These are phyloP conservation scores for Epicampocera succincta DNA, from an alignment of 2,888 invertebrate genomes.

Conservation along the genomic window DNA sequence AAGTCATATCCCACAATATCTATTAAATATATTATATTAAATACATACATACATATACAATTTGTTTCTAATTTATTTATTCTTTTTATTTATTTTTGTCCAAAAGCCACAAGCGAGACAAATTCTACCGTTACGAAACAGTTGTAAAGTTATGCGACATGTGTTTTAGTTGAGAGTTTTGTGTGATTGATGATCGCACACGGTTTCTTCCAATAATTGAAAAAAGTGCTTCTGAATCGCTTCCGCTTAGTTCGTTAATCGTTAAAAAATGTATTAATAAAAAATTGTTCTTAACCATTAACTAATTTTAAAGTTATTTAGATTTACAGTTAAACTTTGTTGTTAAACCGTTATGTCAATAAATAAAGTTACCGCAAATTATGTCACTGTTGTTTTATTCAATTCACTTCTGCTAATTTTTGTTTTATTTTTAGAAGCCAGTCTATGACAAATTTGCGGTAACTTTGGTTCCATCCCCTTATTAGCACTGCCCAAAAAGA, in stretches of 20 bases:
- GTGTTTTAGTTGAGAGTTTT: slow-evolving; percentile 36
- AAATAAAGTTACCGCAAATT: slow-evolving; percentile 79
- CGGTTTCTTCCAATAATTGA: slow-evolving; percentile 8
- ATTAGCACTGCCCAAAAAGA: too few relatives aligned
- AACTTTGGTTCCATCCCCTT: slow-evolving; percentile 69
- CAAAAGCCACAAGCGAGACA: slow-evolving; percentile 57
- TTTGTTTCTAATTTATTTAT: slow-evolving; percentile 46
- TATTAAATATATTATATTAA: not conserved
- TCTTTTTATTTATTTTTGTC: slow-evolving; percentile 36
- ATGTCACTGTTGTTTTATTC: slow-evolving; percentile 76
- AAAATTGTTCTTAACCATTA: slow-evolving; percentile 32
- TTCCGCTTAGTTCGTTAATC: slow-evolving; percentile 44
- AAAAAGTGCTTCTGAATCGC: slow-evolving; percentile 28
- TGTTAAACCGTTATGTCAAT: slow-evolving; percentile 63
- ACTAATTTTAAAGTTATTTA: slow-evolving; percentile 50
- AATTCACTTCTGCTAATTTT: slow-evolving; percentile 3
- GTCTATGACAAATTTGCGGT: slow-evolving; percentile 73
- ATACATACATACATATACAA: slow-evolving; percentile 20
- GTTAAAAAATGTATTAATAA: slow-evolving; percentile 31
- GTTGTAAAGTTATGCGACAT: slow-evolving; percentile 51
- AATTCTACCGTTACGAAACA: slow-evolving; percentile 67
- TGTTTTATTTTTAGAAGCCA: not conserved
- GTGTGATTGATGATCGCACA: slow-evolving; percentile 36
- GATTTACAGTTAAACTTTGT: slow-evolving; percentile 63
- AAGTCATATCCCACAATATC: not conserved